phyloP scores from a whole-genome alignment of 1,140 invertebrate species.

The Cydia strobilella region DNA sequence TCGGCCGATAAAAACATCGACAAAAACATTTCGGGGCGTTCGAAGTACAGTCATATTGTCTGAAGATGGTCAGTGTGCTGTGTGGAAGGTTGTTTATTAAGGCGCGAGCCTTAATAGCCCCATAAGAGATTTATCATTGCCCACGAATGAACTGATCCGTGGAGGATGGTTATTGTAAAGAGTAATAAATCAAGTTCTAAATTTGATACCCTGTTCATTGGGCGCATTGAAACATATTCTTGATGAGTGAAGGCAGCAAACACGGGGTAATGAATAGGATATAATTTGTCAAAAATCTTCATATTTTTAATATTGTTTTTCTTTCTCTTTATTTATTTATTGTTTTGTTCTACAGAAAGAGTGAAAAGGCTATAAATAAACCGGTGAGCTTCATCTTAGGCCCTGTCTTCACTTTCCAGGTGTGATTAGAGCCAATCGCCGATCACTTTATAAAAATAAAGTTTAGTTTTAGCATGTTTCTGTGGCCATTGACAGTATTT shows the following conservation, averaged over 20 bases:
- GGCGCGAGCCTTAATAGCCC: conserved; percentile 41
- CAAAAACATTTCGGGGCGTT: conserved; percentile 18
- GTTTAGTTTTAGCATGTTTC: no score
- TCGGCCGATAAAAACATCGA: neutral
- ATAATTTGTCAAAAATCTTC: conserved; percentile 7
- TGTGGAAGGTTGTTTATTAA: conserved; percentile 28
- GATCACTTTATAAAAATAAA: no score
- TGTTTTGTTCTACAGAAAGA: no score
- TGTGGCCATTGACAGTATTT: neutral
- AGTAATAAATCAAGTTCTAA: conserved; percentile 35
- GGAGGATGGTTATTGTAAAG: conserved; percentile 35
- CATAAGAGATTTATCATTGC: conserved; percentile 49
- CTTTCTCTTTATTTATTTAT: no score
- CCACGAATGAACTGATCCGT: conserved; percentile 41
- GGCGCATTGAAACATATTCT: conserved; percentile 37
- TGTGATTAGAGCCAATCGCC: no score
- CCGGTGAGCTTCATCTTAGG: no score
- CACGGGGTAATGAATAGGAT: conserved; percentile 1
- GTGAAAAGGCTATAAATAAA: no score
- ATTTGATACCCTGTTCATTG: conserved; percentile 36
- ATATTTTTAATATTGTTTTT: no score
- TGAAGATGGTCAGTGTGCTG: neutral
- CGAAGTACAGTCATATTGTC: neutral
- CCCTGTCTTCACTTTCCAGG: no score
- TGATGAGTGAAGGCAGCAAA: neutral